Evolutionary conservation across 2,113 vertebrate species (phyloP).

Genomic region (Recurvirostra avosetta): DNA sequence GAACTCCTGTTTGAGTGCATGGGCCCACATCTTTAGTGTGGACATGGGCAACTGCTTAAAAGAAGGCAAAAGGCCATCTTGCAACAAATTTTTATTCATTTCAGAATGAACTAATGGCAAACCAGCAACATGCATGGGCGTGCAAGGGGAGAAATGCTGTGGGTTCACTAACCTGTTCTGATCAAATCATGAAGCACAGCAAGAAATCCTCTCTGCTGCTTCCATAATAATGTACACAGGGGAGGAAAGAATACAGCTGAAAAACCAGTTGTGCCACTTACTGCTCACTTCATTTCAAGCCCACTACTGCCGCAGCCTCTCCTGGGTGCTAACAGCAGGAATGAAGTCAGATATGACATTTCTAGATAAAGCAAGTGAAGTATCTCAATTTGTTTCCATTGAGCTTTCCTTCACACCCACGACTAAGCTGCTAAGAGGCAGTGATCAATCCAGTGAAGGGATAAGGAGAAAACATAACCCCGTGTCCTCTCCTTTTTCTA

Average conservation of each 20-base stretch:
- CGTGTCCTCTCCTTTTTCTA: rapidly evolving
- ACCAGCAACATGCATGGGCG: background rate
- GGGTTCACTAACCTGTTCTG: background rate
- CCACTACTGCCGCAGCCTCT: background rate
- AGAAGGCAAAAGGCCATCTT: background rate
- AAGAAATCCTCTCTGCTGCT: background rate
- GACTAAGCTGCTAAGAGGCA: background rate
- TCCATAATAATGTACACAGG: background rate
- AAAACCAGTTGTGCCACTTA: background rate
- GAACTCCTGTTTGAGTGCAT: background rate
- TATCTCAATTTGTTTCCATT: background rate
- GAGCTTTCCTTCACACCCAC: background rate
- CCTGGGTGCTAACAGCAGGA: background rate
- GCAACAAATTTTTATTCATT: background rate
- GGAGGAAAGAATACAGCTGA: background rate
- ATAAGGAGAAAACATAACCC: background rate
- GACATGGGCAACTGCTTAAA: background rate
- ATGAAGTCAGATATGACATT: background rate
- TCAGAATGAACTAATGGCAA: background rate
- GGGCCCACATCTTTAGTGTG: background rate
- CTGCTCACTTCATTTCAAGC: background rate
- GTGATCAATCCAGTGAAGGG: background rate
- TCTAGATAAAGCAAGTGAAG: background rate
- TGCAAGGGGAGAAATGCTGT: background rate
- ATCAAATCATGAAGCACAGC: background rate